Evolutionary conservation across 2,113 vertebrate species (phyloP), one percentile per base, ranked within the genome.

Genomic region (Bettongia penicillata): DNA sequence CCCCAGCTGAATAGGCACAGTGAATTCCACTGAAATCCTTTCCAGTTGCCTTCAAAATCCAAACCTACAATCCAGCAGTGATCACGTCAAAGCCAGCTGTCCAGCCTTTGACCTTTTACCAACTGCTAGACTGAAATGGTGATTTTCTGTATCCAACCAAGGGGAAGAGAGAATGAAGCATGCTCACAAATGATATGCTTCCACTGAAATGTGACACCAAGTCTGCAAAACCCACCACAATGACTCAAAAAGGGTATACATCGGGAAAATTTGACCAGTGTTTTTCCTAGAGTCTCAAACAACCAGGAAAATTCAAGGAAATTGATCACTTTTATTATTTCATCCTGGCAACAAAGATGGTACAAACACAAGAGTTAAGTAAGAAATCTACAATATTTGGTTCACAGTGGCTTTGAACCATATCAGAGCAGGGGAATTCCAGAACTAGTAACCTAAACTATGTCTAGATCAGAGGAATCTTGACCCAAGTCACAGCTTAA

Each of bases 221-320:
- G 90, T 53, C 43, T 53, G 24, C 31, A 43, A 47, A 37, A 55
- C 50, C 22, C 50, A 3, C 31, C 7, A 43, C 51, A 28, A 47
- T 92, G 25, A n/a, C 25, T 24, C 50, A 90, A 90, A 84, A 53
- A 90, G 12, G 43, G 14, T 6, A 19, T 84, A n/a, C n/a, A 23
- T 23, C 43, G n/a, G 84, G 95, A 51, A 61, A 92, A 68, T 37
- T 68, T 68, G 31, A 5, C 43, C 68, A 84, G 19, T 84, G 43
- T 23, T 84, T 84, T 84, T 43, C 19, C 68, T 43, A 8, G 5
- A 19, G 68, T 84, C n/a, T 84, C 68, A 84, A 84, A 84, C 68
- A 84, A 84, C 68, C 68, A 43, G n/a, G 37, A 90, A 92, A 93
- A 51, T 94, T 94, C 61, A 51, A 91, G 23, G 53, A 94, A 94